Evolutionary conservation across 2,113 vertebrate genomes (phyloP).

Genomic region (Ciconia stormi): DNA sequence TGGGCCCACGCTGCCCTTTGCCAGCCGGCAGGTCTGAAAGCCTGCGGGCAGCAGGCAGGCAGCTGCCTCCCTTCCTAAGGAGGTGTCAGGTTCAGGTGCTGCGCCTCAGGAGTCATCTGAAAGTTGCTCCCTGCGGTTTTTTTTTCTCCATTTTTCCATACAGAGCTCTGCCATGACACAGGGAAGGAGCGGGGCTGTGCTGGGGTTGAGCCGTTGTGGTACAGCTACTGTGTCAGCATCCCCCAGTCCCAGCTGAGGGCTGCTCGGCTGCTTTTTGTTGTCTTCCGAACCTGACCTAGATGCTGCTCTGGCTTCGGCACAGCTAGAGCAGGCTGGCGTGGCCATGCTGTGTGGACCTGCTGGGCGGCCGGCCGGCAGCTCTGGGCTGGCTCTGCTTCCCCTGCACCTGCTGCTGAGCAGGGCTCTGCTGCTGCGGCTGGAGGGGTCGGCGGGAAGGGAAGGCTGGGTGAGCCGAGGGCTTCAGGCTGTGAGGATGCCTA

Average conservation of each 20-base stretch:
- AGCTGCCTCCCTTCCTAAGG: not conserved
- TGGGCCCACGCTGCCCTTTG: not conserved
- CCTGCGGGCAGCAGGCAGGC: not conserved
- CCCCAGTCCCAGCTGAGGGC: not conserved
- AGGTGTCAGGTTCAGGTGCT: not conserved
- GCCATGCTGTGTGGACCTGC: not conserved
- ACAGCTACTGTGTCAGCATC: not conserved
- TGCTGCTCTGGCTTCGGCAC: constrained; percentile 5
- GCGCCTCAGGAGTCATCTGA: not conserved
- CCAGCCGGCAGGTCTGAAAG: not conserved
- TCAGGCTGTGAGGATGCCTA: not conserved
- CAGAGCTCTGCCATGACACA: not conserved
- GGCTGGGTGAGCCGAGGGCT: not conserved
- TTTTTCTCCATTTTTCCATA: not conserved
- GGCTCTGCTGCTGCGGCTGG: not conserved
- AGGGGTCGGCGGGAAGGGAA: not conserved
- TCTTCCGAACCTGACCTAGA: constrained; percentile 18
- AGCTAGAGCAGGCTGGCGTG: not conserved
- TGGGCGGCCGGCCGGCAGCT: not conserved
- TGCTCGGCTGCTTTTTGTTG: not conserved
- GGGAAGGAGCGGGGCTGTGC: accelerated
- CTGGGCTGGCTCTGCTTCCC: not conserved
- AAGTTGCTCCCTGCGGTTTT: not conserved
- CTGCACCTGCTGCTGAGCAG: not conserved
- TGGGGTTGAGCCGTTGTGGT: not conserved